Conservation (phyloP, 2,113 vertebrate genomes). For the Pardalotus punctatus region DNA sequence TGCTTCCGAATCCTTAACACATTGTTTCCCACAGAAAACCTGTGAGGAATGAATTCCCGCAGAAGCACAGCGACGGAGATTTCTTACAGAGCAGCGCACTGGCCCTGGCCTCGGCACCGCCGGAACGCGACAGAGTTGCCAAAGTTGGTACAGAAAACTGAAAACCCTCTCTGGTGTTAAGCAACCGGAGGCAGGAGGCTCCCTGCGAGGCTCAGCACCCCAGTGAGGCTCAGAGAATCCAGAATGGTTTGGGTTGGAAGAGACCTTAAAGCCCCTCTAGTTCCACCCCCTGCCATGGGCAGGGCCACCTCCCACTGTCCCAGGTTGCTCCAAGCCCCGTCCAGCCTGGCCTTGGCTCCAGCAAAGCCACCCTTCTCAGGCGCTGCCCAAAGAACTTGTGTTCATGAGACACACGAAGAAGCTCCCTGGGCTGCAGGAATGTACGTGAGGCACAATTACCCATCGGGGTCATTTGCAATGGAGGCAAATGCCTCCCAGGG, state of each 20-base stretch:
- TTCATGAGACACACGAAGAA: accelerated
- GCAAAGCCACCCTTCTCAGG: background rate
- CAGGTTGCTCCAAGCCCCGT: background rate
- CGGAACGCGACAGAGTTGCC: background rate
- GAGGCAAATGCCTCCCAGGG: accelerated
- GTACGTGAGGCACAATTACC: accelerated
- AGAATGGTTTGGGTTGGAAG: background rate
- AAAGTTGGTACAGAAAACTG: background rate
- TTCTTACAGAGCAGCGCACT: accelerated
- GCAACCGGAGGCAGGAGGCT: no score
- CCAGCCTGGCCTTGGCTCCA: background rate
- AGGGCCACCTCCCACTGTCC: background rate
- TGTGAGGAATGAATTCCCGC: accelerated
- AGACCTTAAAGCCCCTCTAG: background rate
- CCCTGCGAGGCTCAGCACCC: background rate
- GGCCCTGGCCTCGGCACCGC: accelerated
- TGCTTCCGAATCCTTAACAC: background rate
- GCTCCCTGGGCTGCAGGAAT: background rate
- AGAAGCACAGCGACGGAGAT: accelerated
- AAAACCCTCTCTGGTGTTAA: accelerated
- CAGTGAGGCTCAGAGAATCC: accelerated
- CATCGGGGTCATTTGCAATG: accelerated
- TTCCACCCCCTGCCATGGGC: background rate
- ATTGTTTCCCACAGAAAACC: background rate
- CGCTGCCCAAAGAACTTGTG: accelerated